These are phyloP conservation scores for Tychaedon coryphoeus DNA, from an alignment of 2,113 vertebrate species.

Conservation along the genomic window DNA sequence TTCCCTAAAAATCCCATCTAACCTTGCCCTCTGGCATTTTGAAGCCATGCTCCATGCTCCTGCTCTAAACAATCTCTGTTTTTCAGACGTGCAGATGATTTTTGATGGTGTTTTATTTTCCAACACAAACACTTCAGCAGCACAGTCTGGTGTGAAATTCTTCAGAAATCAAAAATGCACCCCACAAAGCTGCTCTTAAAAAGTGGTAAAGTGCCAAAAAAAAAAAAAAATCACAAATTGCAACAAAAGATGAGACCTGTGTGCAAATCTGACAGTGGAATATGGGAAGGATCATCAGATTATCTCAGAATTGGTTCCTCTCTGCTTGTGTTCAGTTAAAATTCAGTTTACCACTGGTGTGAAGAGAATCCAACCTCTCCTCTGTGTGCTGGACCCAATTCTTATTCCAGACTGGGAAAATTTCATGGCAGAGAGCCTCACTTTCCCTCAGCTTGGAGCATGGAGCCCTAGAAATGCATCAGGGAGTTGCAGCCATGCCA, in stretches of 20 bases:
- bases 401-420: not conserved
- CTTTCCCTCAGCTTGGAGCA: not conserved
- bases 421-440: not conserved
- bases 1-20: not conserved
- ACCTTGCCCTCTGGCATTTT: not conserved
- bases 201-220: not conserved
- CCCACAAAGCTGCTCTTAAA: not conserved
- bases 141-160: not conserved
- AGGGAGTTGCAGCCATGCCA: not conserved
- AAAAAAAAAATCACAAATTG: not conserved
- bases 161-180: not conserved
- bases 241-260: not conserved
- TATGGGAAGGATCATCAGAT: rapidly evolving
- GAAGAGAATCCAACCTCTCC: not conserved
- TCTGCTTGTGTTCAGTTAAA: not conserved
- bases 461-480: not conserved
- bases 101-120: not conserved
- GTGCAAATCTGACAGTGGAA: not conserved
- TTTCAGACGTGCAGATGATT: not conserved
- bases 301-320: not conserved
- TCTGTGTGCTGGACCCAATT: not conserved
- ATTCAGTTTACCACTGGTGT: not conserved
- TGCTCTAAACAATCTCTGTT: not conserved
- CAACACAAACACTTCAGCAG: not conserved
- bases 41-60: not conserved